phyloP scores from a whole-genome alignment of 1,140 invertebrate genomes.

The Nomia melanderi region DNA sequence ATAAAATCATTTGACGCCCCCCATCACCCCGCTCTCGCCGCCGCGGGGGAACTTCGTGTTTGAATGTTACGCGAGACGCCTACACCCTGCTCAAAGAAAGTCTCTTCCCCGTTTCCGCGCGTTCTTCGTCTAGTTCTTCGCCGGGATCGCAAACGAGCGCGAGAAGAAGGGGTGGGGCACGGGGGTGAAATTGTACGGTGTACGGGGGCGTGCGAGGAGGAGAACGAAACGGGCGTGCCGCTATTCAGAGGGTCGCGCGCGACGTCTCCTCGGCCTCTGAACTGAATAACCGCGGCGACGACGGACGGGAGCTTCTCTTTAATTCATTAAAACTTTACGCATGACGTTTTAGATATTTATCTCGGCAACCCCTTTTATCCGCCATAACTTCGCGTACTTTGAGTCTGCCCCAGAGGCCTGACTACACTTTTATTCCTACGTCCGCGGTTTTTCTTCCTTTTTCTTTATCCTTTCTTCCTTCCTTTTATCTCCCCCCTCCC shows the following conservation, averaged over 20 bases:
- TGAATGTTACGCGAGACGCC: not conserved
- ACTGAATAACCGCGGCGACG: constrained; percentile 51
- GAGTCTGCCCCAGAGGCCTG: constrained; percentile 31
- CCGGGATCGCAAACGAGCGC: constrained; percentile 2
- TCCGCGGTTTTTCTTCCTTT: constrained; percentile 11
- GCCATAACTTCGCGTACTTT: constrained; percentile 39
- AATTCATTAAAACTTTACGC: constrained; percentile 71
- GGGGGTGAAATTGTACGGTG: too few species aligned
- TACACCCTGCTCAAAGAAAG: constrained; percentile 18
- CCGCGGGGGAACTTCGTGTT: not conserved
- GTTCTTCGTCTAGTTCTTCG: constrained; percentile 8
- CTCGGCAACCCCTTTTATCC: constrained; percentile 48
- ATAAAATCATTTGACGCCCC: too few species aligned
- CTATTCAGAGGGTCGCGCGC: constrained; percentile 27
- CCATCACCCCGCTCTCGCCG: too few species aligned
- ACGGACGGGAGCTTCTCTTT: constrained; percentile 52
- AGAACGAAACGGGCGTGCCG: not conserved
- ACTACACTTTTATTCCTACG: constrained; percentile 55
- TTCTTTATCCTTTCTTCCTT: not conserved
- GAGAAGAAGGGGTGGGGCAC: not conserved
- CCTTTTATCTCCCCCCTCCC: not conserved
- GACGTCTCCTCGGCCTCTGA: constrained; percentile 18
- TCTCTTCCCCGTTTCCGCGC: constrained; percentile 14
- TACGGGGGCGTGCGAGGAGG: too few species aligned
- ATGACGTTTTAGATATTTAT: constrained; percentile 65